Evolutionary conservation across 2,888 invertebrate species (phyloP).

Genomic region (Caenorhabditis virilis): DNA sequence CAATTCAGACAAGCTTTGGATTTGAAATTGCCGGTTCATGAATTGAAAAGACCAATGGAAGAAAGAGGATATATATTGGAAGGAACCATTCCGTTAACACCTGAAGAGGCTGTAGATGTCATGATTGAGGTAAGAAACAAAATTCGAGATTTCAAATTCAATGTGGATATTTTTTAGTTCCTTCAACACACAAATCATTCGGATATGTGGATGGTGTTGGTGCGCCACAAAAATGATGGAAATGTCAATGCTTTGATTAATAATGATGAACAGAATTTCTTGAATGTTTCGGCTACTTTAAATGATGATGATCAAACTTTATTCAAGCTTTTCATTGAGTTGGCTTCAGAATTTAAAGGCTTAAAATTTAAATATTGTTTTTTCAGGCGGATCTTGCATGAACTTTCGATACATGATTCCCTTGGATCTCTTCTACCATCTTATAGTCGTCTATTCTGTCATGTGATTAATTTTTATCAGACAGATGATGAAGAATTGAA

Average conservation of each 20-base stretch:
- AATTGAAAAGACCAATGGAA: conserved; percentile 17
- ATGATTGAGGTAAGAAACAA: conserved; percentile 16
- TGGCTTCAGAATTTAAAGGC: not conserved
- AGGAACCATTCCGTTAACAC: conserved; percentile 8
- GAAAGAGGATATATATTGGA: conserved; percentile 20
- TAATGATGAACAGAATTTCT: conserved; percentile 24
- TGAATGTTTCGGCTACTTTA: conserved; percentile 23
- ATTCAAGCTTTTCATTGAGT: conserved; percentile 10
- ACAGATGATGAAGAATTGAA: conserved; percentile 6
- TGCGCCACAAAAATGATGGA: conserved; percentile 7
- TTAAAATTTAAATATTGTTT: not conserved
- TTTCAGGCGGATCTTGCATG: conserved; percentile 17
- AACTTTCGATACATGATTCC: conserved; percentile 8
- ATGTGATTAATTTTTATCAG: conserved; percentile 15
- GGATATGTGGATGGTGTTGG: conserved; percentile 30
- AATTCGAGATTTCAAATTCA: not conserved
- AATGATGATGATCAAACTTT: conserved; percentile 9
- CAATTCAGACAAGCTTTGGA: conserved; percentile 24
- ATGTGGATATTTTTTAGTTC: conserved; percentile 1
- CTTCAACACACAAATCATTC: conserved; percentile 11
- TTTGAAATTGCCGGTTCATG: conserved; percentile 10
- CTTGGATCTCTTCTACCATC: conserved; percentile 16
- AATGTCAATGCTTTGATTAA: conserved; percentile 13
- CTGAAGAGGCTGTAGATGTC: conserved; percentile 24
- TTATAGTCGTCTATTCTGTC: conserved; percentile 21